phyloP scores from a whole-genome alignment of 2,888 invertebrate species.

The Mongoloraphidia duomilia region DNA sequence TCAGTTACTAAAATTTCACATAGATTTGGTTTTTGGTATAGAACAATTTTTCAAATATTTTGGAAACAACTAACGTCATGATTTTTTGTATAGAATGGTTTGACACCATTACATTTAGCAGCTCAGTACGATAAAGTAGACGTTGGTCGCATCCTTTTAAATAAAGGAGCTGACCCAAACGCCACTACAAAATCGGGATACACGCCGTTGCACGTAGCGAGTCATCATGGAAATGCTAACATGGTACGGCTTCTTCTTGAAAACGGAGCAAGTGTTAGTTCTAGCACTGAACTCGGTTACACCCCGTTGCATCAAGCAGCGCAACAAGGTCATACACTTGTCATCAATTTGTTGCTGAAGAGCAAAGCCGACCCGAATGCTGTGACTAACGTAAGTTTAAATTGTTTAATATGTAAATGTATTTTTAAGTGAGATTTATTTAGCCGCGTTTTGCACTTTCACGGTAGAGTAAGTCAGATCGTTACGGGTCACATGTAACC shows the following conservation, averaged over 20 bases:
- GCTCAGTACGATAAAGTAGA: conserved; percentile 86
- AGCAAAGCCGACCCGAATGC: conserved; percentile 91
- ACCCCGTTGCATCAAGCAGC: conserved; percentile 97
- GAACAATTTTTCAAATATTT: background rate
- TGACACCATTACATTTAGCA: conserved; percentile 89
- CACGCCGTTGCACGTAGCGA: conserved; percentile 91
- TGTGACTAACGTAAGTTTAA: conserved; percentile 68
- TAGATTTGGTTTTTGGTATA: no score
- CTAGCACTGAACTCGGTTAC: conserved; percentile 65
- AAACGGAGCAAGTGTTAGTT: conserved; percentile 76
- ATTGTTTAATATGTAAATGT: background rate
- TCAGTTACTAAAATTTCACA: no score
- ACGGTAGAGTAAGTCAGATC: no score
- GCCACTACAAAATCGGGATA: conserved; percentile 74
- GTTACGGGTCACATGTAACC: no score
- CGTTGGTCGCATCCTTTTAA: conserved; percentile 68
- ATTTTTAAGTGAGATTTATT: background rate
- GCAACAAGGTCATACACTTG: conserved; percentile 93
- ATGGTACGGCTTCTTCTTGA: conserved; percentile 83
- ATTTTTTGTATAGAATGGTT: conserved; percentile 48
- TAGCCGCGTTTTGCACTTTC: no score
- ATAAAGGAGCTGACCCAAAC: conserved; percentile 59
- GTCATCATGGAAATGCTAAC: conserved; percentile 89
- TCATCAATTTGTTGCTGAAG: conserved; percentile 82
- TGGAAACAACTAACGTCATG: background rate